Evolutionary conservation across 1,140 invertebrate genomes (phyloP).

Genomic region (Oryzaephilus surinamensis): DNA sequence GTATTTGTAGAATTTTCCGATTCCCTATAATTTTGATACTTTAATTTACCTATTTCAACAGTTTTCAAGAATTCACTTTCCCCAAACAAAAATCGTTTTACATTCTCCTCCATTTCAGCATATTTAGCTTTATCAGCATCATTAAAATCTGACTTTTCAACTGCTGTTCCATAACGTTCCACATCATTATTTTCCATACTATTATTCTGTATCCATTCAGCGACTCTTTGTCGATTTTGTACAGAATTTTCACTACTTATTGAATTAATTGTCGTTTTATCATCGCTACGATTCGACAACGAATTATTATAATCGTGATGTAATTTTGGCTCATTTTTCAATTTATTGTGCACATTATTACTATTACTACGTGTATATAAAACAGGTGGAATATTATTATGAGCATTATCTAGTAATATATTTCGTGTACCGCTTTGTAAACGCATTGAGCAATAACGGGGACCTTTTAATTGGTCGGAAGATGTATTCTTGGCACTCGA

Average conservation of each 20-base stretch:
- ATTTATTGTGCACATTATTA: slow-evolving; percentile 27
- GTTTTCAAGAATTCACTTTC: slow-evolving; percentile 31
- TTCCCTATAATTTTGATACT: slow-evolving; percentile 21
- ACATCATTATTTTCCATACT: slow-evolving; percentile 23
- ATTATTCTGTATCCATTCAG: slow-evolving; percentile 30
- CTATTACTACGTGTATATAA: slow-evolving; percentile 46
- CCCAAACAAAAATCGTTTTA: slow-evolving; percentile 32
- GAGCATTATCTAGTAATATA: slow-evolving; percentile 63
- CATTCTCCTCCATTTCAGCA: slow-evolving; percentile 34
- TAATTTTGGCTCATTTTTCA: slow-evolving; percentile 31
- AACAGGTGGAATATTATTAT: slow-evolving; percentile 53
- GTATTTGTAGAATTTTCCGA: slow-evolving; percentile 6
- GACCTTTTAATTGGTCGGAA: slow-evolving; percentile 39
- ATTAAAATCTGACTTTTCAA: slow-evolving; percentile 3
- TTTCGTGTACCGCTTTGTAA: slow-evolving; percentile 65
- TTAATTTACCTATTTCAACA: slow-evolving; percentile 27
- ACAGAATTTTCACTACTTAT: slow-evolving; percentile 21
- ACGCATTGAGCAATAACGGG: slow-evolving; percentile 59
- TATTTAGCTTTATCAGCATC: slow-evolving; percentile 23
- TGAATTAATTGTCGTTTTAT: slow-evolving; percentile 17
- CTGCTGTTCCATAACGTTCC: slow-evolving; percentile 15
- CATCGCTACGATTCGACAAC: slow-evolving; percentile 20
- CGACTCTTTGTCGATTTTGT: slow-evolving; percentile 27
- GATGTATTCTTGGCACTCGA: slow-evolving; percentile 21
- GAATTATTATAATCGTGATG: too few relatives aligned